Base-by-base conservation (phyloP, 35 echinoderm and acorn worm genomes). In the Nesometra sesokonis region DNA sequence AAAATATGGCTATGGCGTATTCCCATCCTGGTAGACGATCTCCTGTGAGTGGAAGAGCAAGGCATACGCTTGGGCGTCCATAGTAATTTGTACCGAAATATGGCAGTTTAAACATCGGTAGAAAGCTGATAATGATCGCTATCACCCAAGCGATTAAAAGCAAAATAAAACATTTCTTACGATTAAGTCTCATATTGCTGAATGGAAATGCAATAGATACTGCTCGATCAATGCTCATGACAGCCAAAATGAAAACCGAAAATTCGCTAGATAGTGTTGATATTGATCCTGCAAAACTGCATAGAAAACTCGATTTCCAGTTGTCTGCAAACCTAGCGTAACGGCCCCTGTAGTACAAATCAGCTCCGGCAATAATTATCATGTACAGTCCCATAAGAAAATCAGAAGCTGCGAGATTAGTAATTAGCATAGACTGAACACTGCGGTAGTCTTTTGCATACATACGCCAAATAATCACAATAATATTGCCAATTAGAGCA, bases 331-430 rank as follows among this genome's bases (percentile, higher is more conserved):
- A 29, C 0, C 76, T 80, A 0, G 88, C 85, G 84, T 90, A 93
- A 17, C 13, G 36, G 27, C 80, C 88, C 78, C 79, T 67, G 88
- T 86, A 93, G 76, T 84, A 77, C 32, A 78, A 21, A 80, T 93
- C 92, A n/a, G 85, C 92, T 0, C 77, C 43, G 13, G 88, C 92
- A 13, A 93, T 93, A 79, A 87, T 90, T 33, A 93, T 40, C 88
- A 93, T 89, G 85, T 93, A 93, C 0, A 86, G 17, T 23, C 88
- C 92, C 92, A 93, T 93, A 5, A 93, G 47, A 5, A 85, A 39
- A 77, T 93, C 92, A 32, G 92, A 86, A 30, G 35, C 67, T 0
- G 92, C 92, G 2, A 93, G 80, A 85, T 90, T 43, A 32, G 84
- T 82, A 27, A 93, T 90, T 35, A 93, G 34, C 29, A 85, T 47